phyloP scores from a whole-genome alignment of 2,888 invertebrate species.

The Parnassius glacialis region DNA sequence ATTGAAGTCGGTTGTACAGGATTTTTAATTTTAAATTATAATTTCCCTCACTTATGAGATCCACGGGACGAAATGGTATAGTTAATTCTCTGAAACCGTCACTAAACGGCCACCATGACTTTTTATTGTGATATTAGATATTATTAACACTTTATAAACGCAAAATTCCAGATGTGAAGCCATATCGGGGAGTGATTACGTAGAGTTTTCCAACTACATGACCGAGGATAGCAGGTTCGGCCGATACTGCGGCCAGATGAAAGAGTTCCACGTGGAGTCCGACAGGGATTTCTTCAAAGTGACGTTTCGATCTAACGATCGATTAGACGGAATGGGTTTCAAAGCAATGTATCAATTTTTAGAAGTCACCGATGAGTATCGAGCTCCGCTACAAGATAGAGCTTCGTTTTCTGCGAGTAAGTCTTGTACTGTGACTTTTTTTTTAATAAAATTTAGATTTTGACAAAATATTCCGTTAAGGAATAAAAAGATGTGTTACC shows the following conservation, averaged over 20 bases:
- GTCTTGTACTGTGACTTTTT: slow-evolving; percentile 34
- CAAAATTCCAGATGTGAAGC: slow-evolving; percentile 89
- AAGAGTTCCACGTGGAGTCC: slow-evolving; percentile 90
- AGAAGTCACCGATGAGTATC: slow-evolving; percentile 83
- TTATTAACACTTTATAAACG: not conserved
- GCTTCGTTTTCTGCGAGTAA: slow-evolving; percentile 61
- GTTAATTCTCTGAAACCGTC: too few relatives aligned
- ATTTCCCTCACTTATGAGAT: too few relatives aligned
- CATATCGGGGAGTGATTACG: slow-evolving; percentile 95
- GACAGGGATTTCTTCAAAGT: slow-evolving; percentile 97
- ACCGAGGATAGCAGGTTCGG: slow-evolving; percentile 93
- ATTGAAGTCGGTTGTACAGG: too few relatives aligned
- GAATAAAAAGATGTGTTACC: slow-evolving; percentile 3
- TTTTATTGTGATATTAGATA: too few relatives aligned
- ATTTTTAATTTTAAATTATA: too few relatives aligned
- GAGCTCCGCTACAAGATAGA: slow-evolving; percentile 63
- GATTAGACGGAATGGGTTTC: slow-evolving; percentile 96
- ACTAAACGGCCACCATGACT: too few relatives aligned
- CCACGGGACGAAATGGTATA: too few relatives aligned
- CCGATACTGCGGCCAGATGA: slow-evolving; percentile 92
- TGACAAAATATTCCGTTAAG: not conserved
- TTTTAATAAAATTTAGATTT: too few relatives aligned
- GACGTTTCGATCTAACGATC: slow-evolving; percentile 95
- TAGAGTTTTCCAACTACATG: slow-evolving; percentile 97
- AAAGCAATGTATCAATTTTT: slow-evolving; percentile 94